Evolutionary conservation across 2,888 invertebrate species (phyloP).

Genomic region (Byasa hedistus): DNA sequence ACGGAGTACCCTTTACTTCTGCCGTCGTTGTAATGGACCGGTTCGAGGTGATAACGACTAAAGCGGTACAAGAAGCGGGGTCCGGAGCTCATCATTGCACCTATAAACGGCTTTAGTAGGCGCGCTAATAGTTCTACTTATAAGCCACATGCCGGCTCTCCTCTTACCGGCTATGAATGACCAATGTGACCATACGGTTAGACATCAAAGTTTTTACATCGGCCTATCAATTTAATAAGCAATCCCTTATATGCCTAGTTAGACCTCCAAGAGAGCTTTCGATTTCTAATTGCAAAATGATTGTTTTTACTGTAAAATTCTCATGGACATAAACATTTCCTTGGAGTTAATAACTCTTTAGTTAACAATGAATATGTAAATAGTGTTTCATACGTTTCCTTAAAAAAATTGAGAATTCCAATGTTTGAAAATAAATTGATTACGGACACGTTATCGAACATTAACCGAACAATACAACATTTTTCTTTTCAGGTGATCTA

Average conservation of each 20-base stretch:
- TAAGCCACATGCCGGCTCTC: conserved; percentile 5
- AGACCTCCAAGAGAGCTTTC: background rate
- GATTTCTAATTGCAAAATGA: background rate
- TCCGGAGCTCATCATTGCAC: conserved; percentile 23
- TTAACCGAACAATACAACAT: background rate
- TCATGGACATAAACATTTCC: background rate
- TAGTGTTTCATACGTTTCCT: no score
- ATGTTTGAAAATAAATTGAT: background rate
- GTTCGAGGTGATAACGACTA: conserved; percentile 21
- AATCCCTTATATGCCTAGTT: background rate
- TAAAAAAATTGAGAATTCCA: no score
- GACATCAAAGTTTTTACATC: conserved; percentile 13
- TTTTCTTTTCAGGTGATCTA: no score
- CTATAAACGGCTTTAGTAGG: conserved; percentile 18
- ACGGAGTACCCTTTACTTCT: background rate
- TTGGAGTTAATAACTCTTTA: no score
- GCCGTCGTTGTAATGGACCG: conserved; percentile 9
- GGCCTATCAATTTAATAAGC: conserved; percentile 18
- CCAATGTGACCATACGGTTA: background rate
- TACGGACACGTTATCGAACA: background rate
- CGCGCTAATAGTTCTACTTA: conserved; percentile 24
- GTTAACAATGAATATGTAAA: no score
- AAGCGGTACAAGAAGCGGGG: conserved; percentile 9
- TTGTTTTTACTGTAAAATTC: background rate
- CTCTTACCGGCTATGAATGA: conserved; percentile 10